Conservation (phyloP, 1,140 invertebrate species). For the Saccostrea glomerata region DNA sequence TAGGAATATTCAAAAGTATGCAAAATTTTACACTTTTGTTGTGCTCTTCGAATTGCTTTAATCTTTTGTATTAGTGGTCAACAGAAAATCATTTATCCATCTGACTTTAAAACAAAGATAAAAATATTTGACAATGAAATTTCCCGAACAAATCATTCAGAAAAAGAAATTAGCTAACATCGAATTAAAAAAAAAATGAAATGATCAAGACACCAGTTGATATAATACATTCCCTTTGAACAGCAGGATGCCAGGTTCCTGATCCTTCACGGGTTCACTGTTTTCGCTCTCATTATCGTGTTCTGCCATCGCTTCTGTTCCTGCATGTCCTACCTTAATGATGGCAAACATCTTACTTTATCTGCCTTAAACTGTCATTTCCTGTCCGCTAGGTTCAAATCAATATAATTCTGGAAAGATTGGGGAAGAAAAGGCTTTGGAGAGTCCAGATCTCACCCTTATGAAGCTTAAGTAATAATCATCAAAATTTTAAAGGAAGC, state of each 20-base stretch:
- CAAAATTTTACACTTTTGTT: no score
- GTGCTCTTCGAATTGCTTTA: no score
- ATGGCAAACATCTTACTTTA: constrained; percentile 24
- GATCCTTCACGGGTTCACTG: not conserved
- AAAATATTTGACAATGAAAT: no score
- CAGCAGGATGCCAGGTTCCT: not conserved
- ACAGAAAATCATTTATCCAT: no score
- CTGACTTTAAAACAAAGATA: no score
- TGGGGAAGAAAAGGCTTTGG: not conserved
- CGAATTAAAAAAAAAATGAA: not conserved
- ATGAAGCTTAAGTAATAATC: not conserved
- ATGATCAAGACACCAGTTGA: not conserved
- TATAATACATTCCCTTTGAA: not conserved
- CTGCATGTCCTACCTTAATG: not conserved
- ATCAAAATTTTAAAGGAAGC: not conserved
- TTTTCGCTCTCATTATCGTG: not conserved
- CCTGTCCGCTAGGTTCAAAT: not conserved
- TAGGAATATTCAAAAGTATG: no score
- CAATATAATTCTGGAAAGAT: not conserved
- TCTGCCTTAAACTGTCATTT: constrained; percentile 12
- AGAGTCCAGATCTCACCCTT: not conserved
- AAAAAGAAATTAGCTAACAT: not conserved
- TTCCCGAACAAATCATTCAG: no score
- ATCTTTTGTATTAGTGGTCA: no score
- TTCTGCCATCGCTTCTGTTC: not conserved